Evolutionary conservation across 2,113 vertebrate species (phyloP), one percentile per base, ranked within the genome.

Genomic region (Barbus barbus): DNA sequence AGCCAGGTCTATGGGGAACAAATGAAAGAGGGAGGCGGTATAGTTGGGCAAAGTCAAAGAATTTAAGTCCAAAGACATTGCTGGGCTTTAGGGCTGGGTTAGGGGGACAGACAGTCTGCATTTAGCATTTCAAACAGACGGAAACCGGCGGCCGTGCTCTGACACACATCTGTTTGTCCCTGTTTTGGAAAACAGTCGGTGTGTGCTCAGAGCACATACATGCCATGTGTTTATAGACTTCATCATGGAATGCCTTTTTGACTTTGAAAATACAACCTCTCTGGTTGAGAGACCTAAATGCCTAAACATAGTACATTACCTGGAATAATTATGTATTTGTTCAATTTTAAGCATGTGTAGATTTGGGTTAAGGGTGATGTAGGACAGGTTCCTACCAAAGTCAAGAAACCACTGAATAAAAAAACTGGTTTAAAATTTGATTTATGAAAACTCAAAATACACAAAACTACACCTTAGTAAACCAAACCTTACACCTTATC

Each of bases 41-140:
- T 24, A 80, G 38, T 48, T 51, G 41, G 78, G 41, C 60, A 80
- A 80, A 80, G 78, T 80, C 78, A 80, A 67, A 80, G 78, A 80
- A 80, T 80, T 1, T n/a, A 48, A 80, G 60, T 63, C 60, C 60
- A 80, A 80, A 67, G 78, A 80, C 78, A 80, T 46, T 20, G 36
- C 60, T 48, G 18, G 11, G 78, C 78, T 65, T 44, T n/a, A 63
- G 60, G 78, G 78, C 60, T 67, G 78, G 41, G 78, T 67, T 51
- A 31, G 1, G 26, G 41, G 60, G 78, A 80, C 78, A 67, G n/a
- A 9, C 36, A 63, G 56, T n/a, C 36, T 61, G 58, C 58, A 46
- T 63, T 63, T 46, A 79, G 77, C 58, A 24, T 63, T 79, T 63
- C n/a, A 63, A 28, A 63, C 38, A 63, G 41, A 80, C 5, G 3